These are phyloP conservation scores for Lycodopsis pacificus DNA, from an alignment of 2,797 vertebrate genomes.

Conservation along the genomic window DNA sequence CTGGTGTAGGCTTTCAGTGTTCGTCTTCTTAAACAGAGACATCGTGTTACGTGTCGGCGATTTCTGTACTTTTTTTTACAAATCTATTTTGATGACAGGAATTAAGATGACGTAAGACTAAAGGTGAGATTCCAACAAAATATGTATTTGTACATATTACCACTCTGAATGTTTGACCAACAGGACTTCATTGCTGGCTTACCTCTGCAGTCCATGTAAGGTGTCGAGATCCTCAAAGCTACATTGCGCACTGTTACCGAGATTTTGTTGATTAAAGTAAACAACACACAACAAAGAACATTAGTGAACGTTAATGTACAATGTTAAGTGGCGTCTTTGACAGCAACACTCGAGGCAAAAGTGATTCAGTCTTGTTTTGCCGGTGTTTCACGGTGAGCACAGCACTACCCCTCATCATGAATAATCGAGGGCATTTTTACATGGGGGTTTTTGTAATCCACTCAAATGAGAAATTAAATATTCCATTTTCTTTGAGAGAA, in stretches of 20 bases:
- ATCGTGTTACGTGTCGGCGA: conserved; percentile 24
- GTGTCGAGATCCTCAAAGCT: conserved; percentile 19
- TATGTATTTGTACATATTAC: neutral
- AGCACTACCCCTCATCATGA: conserved; percentile 40
- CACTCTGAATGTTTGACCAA: neutral
- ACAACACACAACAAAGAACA: conserved; percentile 41
- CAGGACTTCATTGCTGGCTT: neutral
- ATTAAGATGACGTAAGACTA: neutral
- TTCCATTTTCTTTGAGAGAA: conserved; percentile 70
- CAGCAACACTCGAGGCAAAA: conserved; percentile 53
- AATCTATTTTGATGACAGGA: conserved; percentile 2
- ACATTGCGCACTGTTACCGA: neutral
- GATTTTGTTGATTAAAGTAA: conserved; percentile 12
- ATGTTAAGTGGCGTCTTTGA: conserved; percentile 42
- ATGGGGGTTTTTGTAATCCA: conserved; percentile 50
- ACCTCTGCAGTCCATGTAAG: neutral
- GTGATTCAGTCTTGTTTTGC: conserved; percentile 45
- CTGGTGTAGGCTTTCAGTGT: conserved; percentile 35
- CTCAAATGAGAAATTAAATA: conserved; percentile 72
- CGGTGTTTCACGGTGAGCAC: conserved; percentile 16
- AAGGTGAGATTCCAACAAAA: neutral
- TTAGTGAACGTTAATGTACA: conserved; percentile 36
- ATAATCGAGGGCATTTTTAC: conserved; percentile 62
- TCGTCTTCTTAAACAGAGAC: conserved; percentile 33
- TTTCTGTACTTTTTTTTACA: neutral